Conservation (phyloP, 2,113 vertebrate species). For the Stegostoma tigrinum region DNA sequence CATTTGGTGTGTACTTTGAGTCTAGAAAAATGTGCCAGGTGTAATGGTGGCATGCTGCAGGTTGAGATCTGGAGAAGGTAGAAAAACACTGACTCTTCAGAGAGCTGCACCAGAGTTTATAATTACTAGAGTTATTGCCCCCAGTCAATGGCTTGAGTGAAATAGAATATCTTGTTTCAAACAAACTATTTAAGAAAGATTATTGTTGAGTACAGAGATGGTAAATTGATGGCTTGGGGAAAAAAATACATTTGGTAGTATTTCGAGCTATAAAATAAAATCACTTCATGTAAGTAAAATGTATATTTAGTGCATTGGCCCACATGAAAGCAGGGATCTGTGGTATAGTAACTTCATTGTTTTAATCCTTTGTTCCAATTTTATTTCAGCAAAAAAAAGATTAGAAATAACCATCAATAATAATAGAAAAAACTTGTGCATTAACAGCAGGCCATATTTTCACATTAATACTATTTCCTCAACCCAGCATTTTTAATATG, state of each 20-base stretch:
- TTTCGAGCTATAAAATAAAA: neutral
- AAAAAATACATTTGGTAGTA: neutral
- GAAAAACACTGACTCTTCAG: neutral
- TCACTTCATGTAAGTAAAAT: neutral
- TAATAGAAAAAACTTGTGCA: neutral
- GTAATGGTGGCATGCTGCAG: neutral
- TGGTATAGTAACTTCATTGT: neutral
- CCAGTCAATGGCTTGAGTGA: neutral
- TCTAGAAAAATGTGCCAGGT: neutral
- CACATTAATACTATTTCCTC: neutral
- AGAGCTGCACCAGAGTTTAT: neutral
- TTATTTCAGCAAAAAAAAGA: neutral
- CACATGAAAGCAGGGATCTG: neutral
- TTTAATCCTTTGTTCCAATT: neutral
- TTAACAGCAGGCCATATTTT: neutral
- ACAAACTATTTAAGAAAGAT: neutral
- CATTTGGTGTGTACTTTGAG: neutral
- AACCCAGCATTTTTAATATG: neutral
- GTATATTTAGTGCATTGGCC: neutral
- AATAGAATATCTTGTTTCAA: neutral
- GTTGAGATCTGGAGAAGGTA: neutral
- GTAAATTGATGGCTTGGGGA: neutral
- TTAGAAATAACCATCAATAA: neutral
- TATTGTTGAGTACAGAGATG: neutral
- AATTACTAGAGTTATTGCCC: neutral